phyloP scores from a whole-genome alignment of 2,797 vertebrate species.

The Xerus rutilus region DNA sequence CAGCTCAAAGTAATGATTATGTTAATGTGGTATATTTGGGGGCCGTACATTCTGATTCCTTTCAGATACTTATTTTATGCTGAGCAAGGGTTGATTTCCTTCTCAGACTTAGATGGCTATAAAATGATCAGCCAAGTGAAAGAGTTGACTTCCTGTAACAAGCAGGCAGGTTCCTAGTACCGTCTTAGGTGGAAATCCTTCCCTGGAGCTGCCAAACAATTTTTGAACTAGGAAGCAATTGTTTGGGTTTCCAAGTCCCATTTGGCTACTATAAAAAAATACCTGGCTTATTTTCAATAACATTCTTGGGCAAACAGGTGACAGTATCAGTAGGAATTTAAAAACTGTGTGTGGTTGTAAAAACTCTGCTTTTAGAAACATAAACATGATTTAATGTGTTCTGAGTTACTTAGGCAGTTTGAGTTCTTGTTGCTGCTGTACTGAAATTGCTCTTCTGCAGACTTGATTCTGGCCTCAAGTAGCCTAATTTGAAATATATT shows the following conservation, averaged over 20 bases:
- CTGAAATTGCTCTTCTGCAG: conserved; percentile 29
- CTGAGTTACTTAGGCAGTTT: not conserved
- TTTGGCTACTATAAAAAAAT: conserved; percentile 59
- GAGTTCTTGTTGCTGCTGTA: not conserved
- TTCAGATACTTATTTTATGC: not conserved
- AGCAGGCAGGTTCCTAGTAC: not conserved
- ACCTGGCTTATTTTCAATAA: conserved; percentile 53
- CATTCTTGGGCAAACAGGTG: conserved; percentile 34
- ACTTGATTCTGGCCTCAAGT: conserved; percentile 52
- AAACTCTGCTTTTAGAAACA: conserved; percentile 57
- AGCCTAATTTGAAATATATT: conserved; percentile 65
- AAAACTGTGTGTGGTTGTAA: conserved; percentile 22
- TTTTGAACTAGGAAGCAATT: not conserved
- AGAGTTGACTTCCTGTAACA: not conserved
- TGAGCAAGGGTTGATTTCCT: not conserved
- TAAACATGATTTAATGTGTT: not conserved
- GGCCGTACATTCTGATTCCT: not conserved
- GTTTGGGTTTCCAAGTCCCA: conserved; percentile 58
- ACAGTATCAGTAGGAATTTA: conserved; percentile 31
- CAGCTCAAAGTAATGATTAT: not conserved
- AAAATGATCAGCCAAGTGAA: not conserved
- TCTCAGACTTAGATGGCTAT: not conserved
- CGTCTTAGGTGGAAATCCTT: not conserved
- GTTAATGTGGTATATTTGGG: not conserved
- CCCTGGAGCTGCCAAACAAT: not conserved